Evolutionary conservation across 1,140 invertebrate genomes (phyloP).

Genomic region (Zaprionus davidi): DNA sequence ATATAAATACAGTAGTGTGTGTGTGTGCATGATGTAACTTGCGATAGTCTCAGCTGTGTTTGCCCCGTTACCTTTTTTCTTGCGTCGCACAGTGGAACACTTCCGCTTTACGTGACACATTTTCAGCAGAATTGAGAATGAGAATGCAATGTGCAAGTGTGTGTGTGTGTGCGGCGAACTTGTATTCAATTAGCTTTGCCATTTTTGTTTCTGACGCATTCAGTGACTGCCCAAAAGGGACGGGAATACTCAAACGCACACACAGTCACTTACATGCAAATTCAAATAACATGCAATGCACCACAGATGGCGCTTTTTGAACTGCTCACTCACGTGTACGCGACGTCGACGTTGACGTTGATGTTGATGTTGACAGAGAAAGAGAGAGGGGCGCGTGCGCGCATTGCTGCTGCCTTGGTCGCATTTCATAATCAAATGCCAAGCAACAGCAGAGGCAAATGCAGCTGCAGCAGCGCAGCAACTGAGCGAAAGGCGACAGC

Average conservation of each 20-base stretch:
- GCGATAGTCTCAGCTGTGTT: constrained; percentile 32
- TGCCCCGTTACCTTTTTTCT: constrained; percentile 12
- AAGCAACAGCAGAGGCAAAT: constrained; percentile 25
- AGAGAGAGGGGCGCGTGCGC: neutral
- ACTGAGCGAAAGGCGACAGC: constrained; percentile 55
- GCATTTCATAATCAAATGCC: constrained; percentile 60
- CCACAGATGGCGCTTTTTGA: constrained; percentile 18
- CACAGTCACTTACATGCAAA: neutral
- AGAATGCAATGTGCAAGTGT: constrained; percentile 12
- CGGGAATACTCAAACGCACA: too few species aligned
- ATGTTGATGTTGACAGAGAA: constrained; percentile 2
- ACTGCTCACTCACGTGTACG: constrained; percentile 39
- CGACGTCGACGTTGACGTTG: neutral
- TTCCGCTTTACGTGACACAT: constrained; percentile 40
- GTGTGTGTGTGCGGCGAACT: neutral
- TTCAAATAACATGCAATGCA: constrained; percentile 10
- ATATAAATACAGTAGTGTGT: constrained; percentile 1
- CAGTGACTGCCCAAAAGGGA: constrained; percentile 42
- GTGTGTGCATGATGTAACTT: constrained; percentile 30
- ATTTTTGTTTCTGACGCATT: constrained; percentile 56
- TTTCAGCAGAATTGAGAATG: constrained; percentile 9
- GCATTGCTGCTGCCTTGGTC: constrained; percentile 23
- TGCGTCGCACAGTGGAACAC: constrained; percentile 11
- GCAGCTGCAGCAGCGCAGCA: constrained; percentile 6
- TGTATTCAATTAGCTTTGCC: constrained; percentile 11